phyloP scores from a whole-genome alignment of 2,113 vertebrate genomes.

The Anguilla japonica region DNA sequence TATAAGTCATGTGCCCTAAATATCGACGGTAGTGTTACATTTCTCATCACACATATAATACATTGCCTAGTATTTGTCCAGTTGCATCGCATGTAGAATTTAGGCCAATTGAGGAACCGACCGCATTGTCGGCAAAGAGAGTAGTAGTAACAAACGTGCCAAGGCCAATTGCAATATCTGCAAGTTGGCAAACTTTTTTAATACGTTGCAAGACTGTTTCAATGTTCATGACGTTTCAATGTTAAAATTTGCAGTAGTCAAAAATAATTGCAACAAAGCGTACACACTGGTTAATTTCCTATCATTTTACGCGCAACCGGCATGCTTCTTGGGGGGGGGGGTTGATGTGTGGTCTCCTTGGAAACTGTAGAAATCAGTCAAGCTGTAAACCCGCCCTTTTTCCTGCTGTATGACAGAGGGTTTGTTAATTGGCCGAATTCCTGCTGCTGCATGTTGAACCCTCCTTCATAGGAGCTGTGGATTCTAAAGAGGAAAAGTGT shows the following conservation, averaged over 20 bases:
- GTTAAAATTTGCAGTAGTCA: not conserved
- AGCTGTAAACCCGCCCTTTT: constrained; percentile 37
- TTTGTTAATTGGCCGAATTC: constrained; percentile 49
- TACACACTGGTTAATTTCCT: not conserved
- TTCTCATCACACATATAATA: not conserved
- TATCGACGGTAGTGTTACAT: not conserved
- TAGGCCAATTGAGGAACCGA: not conserved
- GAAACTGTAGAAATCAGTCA: constrained; percentile 49
- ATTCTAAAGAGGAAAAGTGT: constrained; percentile 50
- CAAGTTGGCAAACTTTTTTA: too few species aligned
- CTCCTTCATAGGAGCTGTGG: constrained; percentile 31
- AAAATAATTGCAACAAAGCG: not conserved
- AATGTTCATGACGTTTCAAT: not conserved
- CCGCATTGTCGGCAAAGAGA: not conserved
- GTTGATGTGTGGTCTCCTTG: constrained; percentile 48
- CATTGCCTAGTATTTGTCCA: not conserved
- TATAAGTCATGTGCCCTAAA: not conserved
- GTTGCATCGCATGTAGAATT: not conserved
- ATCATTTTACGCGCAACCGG: constrained; percentile 47
- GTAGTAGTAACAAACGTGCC: not conserved
- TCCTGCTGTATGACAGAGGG: constrained; percentile 31
- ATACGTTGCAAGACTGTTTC: not conserved
- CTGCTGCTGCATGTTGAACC: constrained; percentile 37
- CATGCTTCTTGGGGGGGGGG: constrained; percentile 38
- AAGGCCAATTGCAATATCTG: not conserved